Evolutionary conservation across 2,888 invertebrate genomes (phyloP), one percentile per base, ranked within the genome.

Genomic region (Stenodera caucasica): DNA sequence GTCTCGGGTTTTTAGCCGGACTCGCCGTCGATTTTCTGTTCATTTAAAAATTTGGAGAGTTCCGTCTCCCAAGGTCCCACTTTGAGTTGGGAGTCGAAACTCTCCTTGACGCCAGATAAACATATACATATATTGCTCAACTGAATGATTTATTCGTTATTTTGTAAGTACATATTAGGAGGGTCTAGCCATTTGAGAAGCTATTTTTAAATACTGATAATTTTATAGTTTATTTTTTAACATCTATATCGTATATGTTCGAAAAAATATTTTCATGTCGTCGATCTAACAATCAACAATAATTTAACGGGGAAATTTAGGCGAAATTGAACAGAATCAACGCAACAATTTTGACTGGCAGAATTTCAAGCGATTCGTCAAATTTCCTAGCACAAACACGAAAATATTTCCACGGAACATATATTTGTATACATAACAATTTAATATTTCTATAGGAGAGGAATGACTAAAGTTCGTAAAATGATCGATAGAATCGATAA

Each of bases 161-260:
- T 73, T 76, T 72, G 71, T 78, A 77, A 26, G 72, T 79, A 80
- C 79, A 80, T 78, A 75, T 78, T 80, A 80, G 80, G 79, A 80
- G 78, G 80, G 78, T 78, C 79, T 80, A 80, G 79, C 80, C 79
- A 76, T 78, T 79, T 77, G 76, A 80, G 76, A 80, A 81, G 80
- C 80, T 80, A 80, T 79, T 66, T 76, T 77, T 80, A 79, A 81
- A 81, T 81, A 81, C 81, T 81, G 81, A 81, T 80, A 81, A 78
- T 80, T 45, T 78, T 76, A 77, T 78, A 76, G 75, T 75, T 76
- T 76, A 76, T 73, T 45, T 40, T 77, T 75, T 73, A 76, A 77
- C 77, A 78, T 77, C 76, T 75, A 78, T 77, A 70, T 71, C 67
- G 65, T 60, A 65, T 68, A 71, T 70, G 63, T 67, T 66, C 64